Percentiles rank a stretch among this genome's conserved stretches.
Evolutionary conservation across 2,113 vertebrate genomes (phyloP).

Genomic region (Polypterus bichir): DNA sequence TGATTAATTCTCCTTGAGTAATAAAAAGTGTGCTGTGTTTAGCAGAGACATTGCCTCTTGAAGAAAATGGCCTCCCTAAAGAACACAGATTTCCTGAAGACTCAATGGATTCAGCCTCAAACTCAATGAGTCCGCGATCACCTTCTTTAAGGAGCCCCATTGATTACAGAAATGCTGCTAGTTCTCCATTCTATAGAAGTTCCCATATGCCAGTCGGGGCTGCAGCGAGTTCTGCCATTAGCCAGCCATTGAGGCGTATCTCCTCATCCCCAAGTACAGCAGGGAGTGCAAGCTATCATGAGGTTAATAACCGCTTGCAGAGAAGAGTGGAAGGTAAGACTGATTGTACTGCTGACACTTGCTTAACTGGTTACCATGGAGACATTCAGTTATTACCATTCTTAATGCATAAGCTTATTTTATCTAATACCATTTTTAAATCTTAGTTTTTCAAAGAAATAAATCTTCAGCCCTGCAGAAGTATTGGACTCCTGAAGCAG

Average conservation of each 20-base stretch:
- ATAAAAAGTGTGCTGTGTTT: constrained; percentile 11
- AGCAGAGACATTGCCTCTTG: constrained; percentile 67
- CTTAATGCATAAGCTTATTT: too few species aligned
- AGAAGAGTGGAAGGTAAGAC: constrained; percentile 71
- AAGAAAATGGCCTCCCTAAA: constrained; percentile 59
- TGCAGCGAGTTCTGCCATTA: constrained; percentile 37
- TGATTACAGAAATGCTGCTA: constrained; percentile 44
- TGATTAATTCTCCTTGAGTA: too few species aligned
- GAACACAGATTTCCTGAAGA: constrained; percentile 60
- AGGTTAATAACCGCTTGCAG: constrained; percentile 49
- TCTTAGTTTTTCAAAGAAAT: too few species aligned
- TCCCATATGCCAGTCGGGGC: constrained; percentile 32
- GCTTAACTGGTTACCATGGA: too few species aligned
- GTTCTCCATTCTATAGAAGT: constrained; percentile 42
- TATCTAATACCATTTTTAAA: too few species aligned
- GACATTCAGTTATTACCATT: too few species aligned
- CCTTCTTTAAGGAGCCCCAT: constrained; percentile 39
- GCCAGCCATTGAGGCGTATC: constrained; percentile 39
- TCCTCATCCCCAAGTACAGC: constrained; percentile 40
- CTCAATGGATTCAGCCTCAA: constrained; percentile 62
- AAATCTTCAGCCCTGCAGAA: too few species aligned
- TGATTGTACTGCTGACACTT: too few species aligned
- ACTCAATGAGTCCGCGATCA: constrained; percentile 56
- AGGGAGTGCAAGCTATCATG: constrained; percentile 36
- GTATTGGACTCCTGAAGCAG: too few species aligned